phyloP scores from a whole-genome alignment of 2,888 invertebrate genomes.

The Caenorhabditis sulstoni region DNA sequence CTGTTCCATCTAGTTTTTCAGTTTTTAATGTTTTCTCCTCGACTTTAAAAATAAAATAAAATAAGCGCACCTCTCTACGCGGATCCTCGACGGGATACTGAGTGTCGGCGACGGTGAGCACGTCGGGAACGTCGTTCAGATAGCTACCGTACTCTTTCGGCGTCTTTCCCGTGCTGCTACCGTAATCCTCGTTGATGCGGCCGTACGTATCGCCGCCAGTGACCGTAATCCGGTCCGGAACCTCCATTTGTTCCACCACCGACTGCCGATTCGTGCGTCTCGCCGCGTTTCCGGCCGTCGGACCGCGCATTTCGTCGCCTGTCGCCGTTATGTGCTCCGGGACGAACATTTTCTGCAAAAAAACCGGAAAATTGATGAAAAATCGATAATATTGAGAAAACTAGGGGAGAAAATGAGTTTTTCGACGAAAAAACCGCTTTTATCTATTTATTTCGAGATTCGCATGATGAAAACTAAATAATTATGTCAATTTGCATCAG shows the following conservation, averaged over 20 bases:
- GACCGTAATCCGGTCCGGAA: constrained; percentile 55
- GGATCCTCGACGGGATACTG: constrained; percentile 49
- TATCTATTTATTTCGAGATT: too few species aligned
- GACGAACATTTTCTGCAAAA: constrained; percentile 43
- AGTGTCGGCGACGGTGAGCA: constrained; percentile 55
- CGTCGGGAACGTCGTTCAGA: constrained; percentile 51
- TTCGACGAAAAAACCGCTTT: too few species aligned
- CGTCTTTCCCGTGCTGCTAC: constrained; percentile 24
- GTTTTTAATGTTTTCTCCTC: too few species aligned
- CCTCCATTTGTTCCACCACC: constrained; percentile 61
- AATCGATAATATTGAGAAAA: not conserved
- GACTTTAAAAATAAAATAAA: too few species aligned
- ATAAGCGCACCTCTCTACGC: constrained; percentile 14
- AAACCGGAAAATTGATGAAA: not conserved
- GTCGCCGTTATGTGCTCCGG: constrained; percentile 59
- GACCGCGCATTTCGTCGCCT: constrained; percentile 51
- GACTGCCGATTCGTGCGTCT: constrained; percentile 42
- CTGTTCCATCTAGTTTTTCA: too few species aligned
- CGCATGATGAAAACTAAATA: too few species aligned
- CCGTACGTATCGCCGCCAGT: constrained; percentile 54
- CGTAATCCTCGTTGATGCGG: constrained; percentile 47
- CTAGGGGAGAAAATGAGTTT: too few species aligned
- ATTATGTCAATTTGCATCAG: too few species aligned
- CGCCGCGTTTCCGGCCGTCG: not conserved
- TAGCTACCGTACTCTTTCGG: constrained; percentile 33